Base-by-base conservation (phyloP, 2,797 vertebrate species). In the Pangasius macronema region DNA sequence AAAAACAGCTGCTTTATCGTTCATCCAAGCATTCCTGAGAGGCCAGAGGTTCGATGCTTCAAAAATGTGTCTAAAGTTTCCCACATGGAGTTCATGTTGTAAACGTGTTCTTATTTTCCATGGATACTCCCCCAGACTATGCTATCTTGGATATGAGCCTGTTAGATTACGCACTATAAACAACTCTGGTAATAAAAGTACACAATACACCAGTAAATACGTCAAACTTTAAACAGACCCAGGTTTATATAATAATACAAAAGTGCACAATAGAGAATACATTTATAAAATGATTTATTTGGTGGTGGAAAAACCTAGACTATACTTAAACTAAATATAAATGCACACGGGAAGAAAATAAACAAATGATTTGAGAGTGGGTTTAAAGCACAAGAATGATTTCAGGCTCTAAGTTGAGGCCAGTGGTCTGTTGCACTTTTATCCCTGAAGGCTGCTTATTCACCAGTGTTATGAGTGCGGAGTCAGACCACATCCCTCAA, bases 21-120 rank as follows among this genome's bases (percentile, higher is more conserved):
- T 94, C 93, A 93, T 93, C 90, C 90, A 80, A 81, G 90, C 92
- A 93, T 95, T 95, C 93, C 92, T 89, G 76, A 90, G 86, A 90
- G 92, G 92, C 92, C 93, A 92, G 73, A 76, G 84, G 75, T 90
- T 90, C 87, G 89, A 83, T 85, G 89, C 87, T 94, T 94, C 93
- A 95, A 94, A 94, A 95, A 95, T 95, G 94, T 92, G 91, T 90
- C 88, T 86, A 86, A 93, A 91, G 90, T 92, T 94, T 95, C 91
- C 91, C 91, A 92, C 91, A 93, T 91, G 92, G 89, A 84, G 90
- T 90, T 86, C 63, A 83, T 87, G 88, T 86, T 77, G 76, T 86
- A 92, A 91, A 95, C 93, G 92, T 95, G 91, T 85, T 93, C 42
- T 82, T 49, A 80, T 82, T 87, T 55, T 86, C 65, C 30, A 89